A percentile compares a stretch with the other conserved stretches of the same genome.
phyloP scores from a whole-genome alignment of 2,797 vertebrate species.

The Decapterus maruadsi region DNA sequence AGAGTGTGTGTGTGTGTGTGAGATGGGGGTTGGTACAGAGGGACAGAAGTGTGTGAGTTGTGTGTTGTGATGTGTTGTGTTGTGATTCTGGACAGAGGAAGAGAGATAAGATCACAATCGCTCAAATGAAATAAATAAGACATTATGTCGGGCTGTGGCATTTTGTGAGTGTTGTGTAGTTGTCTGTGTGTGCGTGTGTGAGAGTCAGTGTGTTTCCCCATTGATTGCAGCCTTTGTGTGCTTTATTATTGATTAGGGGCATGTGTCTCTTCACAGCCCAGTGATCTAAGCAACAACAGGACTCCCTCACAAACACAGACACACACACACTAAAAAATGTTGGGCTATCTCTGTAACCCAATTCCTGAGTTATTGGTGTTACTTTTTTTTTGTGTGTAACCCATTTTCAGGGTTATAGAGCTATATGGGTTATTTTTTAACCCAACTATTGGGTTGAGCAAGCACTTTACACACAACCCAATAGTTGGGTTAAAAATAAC shows the following conservation, averaged over 20 bases:
- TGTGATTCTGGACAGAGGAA: constrained; percentile 23
- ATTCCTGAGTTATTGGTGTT: too few relatives aligned
- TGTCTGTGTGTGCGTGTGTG: constrained; percentile 9
- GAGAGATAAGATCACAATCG: neutral
- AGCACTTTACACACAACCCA: too few relatives aligned
- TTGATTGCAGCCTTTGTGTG: constrained; percentile 70
- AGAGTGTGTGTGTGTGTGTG: neutral
- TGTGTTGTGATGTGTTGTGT: constrained; percentile 22
- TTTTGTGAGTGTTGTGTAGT: constrained; percentile 17
- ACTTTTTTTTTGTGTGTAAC: too few relatives aligned
- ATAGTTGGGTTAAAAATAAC: too few relatives aligned
- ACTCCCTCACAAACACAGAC: neutral
- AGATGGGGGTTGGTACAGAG: constrained; percentile 45
- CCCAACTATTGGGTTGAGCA: too few relatives aligned
- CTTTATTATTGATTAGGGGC: constrained; percentile 75
- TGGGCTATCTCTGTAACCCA: too few relatives aligned
- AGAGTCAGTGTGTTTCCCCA: constrained; percentile 21
- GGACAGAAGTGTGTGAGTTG: constrained; percentile 21
- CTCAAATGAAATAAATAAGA: neutral
- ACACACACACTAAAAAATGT: too few relatives aligned
- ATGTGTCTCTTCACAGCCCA: constrained; percentile 57
- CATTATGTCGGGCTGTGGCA: constrained; percentile 18
- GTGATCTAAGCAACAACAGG: constrained; percentile 37
- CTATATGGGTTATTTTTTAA: too few relatives aligned
- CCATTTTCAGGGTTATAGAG: too few relatives aligned